Percentiles rank a stretch among this genome's conserved stretches.
Evolutionary conservation across 2,113 vertebrate species (phyloP).

Genomic region (Paradisaea rubra): DNA sequence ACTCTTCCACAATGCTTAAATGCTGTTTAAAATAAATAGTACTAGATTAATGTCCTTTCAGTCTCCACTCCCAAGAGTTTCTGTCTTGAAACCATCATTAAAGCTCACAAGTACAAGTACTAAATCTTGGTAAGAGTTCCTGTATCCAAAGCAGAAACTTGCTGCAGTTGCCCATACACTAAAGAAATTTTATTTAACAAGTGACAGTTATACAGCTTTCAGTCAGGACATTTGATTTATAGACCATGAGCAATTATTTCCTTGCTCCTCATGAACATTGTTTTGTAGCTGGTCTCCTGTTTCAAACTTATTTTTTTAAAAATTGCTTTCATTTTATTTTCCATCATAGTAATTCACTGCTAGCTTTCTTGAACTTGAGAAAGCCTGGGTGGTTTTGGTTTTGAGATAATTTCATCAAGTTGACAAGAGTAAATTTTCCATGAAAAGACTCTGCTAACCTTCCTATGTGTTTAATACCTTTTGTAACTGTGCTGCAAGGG

Average conservation of each 20-base stretch:
- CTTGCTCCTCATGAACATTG: not conserved
- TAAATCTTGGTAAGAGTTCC: not conserved
- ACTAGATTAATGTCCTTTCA: accelerated
- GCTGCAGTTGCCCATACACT: not conserved
- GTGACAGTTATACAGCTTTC: not conserved
- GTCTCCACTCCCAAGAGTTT: not conserved
- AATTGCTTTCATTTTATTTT: not conserved
- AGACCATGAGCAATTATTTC: not conserved
- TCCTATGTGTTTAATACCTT: not conserved
- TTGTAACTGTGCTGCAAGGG: not conserved
- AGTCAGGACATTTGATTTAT: not conserved
- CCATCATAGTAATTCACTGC: not conserved
- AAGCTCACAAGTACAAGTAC: not conserved
- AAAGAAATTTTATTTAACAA: not conserved
- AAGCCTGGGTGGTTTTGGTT: not conserved
- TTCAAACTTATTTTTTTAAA: not conserved
- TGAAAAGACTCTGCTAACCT: not conserved
- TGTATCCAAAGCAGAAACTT: not conserved
- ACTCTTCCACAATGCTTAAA: not conserved
- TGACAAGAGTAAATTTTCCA: not conserved
- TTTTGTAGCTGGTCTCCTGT: not conserved
- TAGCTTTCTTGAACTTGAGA: not conserved
- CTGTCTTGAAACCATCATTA: not conserved
- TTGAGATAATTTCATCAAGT: not conserved
- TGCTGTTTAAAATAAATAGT: not conserved